Percentiles rank a stretch among this genome's conserved stretches.
phyloP scores from a whole-genome alignment of 2,888 invertebrate genomes.

The Drosophila kanekoi region DNA sequence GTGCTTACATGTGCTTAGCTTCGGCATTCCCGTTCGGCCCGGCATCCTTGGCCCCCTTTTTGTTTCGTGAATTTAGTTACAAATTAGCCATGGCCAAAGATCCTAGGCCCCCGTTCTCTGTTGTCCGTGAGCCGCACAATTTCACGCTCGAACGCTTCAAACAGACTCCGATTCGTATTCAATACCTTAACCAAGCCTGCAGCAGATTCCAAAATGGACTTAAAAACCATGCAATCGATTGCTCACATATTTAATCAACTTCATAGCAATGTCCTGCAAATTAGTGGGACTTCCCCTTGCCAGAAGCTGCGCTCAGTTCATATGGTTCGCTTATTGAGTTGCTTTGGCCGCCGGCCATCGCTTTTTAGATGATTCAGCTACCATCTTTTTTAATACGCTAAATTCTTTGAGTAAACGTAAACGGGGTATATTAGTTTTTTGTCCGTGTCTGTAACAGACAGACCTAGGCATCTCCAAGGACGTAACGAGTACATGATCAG shows the following conservation, averaged over 20 bases:
- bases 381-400: slow-evolving; percentile 36
- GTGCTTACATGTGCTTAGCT: slow-evolving; percentile 75
- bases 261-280: slow-evolving; percentile 53
- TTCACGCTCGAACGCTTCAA: slow-evolving; percentile 51
- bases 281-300: slow-evolving; percentile 67
- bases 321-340: slow-evolving; percentile 69
- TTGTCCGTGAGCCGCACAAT: slow-evolving; percentile 34
- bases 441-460: no score
- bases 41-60: slow-evolving; percentile 43
- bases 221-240: slow-evolving; percentile 55
- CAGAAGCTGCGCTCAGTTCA: slow-evolving; percentile 17
- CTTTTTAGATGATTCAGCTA: slow-evolving; percentile 69
- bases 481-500: no score
- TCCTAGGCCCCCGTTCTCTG: slow-evolving; percentile 9
- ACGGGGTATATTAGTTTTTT: no score
- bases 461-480: no score
- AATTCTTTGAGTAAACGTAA: background rate
- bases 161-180: slow-evolving; percentile 33
- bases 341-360: slow-evolving; percentile 66
- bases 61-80: slow-evolving; percentile 72
- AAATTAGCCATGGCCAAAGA: slow-evolving; percentile 61
- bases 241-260: slow-evolving; percentile 73
- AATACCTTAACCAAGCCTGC: slow-evolving; percentile 20
- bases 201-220: slow-evolving; percentile 4
- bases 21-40: slow-evolving; percentile 12